Conservation (phyloP, 2,888 invertebrate genomes). For the Erynnis tages region DNA sequence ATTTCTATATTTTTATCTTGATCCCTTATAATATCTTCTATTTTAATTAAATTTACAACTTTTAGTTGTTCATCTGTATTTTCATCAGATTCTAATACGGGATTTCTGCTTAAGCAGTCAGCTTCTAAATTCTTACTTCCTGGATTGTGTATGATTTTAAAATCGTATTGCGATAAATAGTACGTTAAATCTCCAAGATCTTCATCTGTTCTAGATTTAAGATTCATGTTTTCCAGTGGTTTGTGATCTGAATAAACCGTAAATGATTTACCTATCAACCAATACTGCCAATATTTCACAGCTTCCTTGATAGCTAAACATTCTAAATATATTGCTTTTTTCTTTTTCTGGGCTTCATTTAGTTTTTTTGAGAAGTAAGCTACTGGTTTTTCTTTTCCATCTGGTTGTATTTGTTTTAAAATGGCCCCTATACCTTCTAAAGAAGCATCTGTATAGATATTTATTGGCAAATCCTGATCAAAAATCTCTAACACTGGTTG, state of each 20-base stretch:
- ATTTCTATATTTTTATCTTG: neutral
- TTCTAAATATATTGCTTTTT: slow-evolving; percentile 33
- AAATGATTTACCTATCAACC: slow-evolving; percentile 34
- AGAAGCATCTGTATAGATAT: slow-evolving; percentile 37
- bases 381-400: slow-evolving; percentile 32
- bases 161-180: slow-evolving; percentile 41
- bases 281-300: slow-evolving; percentile 35
- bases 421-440: slow-evolving; percentile 37
- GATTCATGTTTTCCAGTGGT: slow-evolving; percentile 31
- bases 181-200: slow-evolving; percentile 33
- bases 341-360: slow-evolving; percentile 29
- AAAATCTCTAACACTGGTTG: slow-evolving; percentile 34
- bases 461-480: slow-evolving; percentile 35
- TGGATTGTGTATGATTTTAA: slow-evolving; percentile 36
- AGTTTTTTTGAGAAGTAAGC: slow-evolving; percentile 34
- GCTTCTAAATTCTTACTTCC: slow-evolving; percentile 31
- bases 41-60: slow-evolving; percentile 33
- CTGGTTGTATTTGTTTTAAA: slow-evolving; percentile 28
- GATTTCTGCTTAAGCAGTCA: slow-evolving; percentile 37
- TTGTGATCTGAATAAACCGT: slow-evolving; percentile 35
- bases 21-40: neutral
- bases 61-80: slow-evolving; percentile 34
- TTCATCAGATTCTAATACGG: slow-evolving; percentile 33
- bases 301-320: slow-evolving; percentile 32
- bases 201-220: slow-evolving; percentile 33